Evolutionary conservation across 2,888 invertebrate genomes (phyloP), one percentile per base, ranked within the genome.

Genomic region (Conops quadrifasciatus): DNA sequence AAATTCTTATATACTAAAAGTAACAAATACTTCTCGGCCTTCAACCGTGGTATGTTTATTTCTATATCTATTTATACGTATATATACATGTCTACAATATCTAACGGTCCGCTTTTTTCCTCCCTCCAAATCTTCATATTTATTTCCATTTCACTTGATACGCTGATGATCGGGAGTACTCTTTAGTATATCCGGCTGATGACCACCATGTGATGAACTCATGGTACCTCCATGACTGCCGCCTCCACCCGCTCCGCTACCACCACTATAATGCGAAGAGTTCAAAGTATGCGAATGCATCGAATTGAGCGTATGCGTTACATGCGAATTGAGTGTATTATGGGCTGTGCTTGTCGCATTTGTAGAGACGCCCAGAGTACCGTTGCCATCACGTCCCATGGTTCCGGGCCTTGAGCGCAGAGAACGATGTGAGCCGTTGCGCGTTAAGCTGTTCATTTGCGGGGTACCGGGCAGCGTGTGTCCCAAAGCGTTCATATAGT

Each of bases 401-500:
- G 69, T 71, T 24, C 76, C 73, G 0, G 84, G 83, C 0, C 86
- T 76, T 24, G 84, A 79, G 67, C 85, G 87, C 30, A 89, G 84
- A 28, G 91, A 91, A 72, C 92, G 89, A 79, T 90, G 91, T 47
- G 91, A 91, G 56, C 91, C 91, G 82, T 90, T 89, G 13, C 92
- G 87, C 0, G 94, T 93, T 11, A 94, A 87, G 0, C 94, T 93
- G 81, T 91, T 92, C 89, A 93, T 90, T 77, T 92, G 92, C 0
- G 94, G 94, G 0, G 94, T 94, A 7, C 92, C 93, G 0, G 93
- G 90, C 71, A 89, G 87, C 56, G 91, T 90, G 70, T 92, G 91
- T 0, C 92, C 92, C 77, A 94, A 84, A 0, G 95, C 93, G 87
- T 96, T 96, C 91, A 96, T 96, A 86, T 96, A 96, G 87, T 96